Conservation (phyloP, 2,113 vertebrate genomes). For the Phylloscopus whistleri region DNA sequence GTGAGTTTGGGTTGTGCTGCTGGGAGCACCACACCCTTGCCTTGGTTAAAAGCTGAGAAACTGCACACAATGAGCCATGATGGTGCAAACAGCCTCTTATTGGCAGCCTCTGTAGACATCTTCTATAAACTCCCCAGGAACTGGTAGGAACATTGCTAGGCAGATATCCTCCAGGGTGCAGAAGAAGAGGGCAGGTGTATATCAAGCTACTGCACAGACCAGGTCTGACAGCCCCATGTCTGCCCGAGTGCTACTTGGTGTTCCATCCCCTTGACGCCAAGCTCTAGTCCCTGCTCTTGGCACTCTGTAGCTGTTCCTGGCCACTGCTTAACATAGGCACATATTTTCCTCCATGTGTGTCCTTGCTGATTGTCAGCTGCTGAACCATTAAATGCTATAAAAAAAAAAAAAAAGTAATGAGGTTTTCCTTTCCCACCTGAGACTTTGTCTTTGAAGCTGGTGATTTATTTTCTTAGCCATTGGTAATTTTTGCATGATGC, state of each 20-base stretch:
- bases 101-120: neutral
- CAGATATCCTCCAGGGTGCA: neutral
- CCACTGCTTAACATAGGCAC: neutral
- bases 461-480: neutral
- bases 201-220: neutral
- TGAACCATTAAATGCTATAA: neutral
- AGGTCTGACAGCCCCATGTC: neutral
- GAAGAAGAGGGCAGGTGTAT: neutral
- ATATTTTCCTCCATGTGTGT: neutral
- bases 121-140: neutral
- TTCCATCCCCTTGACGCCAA: neutral
- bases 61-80: neutral
- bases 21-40: neutral
- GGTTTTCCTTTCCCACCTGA: neutral
- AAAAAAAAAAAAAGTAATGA: neutral
- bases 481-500: neutral
- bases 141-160: rapidly evolving
- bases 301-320: neutral
- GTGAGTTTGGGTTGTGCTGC: neutral
- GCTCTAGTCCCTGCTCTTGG: neutral
- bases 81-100: neutral
- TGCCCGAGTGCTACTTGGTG: neutral
- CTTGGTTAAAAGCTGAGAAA: neutral
- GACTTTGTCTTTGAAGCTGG: neutral
- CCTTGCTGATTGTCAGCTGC: neutral